Evolutionary conservation across 2,888 invertebrate genomes (phyloP).

Genomic region (Pharmacophagus antenor): DNA sequence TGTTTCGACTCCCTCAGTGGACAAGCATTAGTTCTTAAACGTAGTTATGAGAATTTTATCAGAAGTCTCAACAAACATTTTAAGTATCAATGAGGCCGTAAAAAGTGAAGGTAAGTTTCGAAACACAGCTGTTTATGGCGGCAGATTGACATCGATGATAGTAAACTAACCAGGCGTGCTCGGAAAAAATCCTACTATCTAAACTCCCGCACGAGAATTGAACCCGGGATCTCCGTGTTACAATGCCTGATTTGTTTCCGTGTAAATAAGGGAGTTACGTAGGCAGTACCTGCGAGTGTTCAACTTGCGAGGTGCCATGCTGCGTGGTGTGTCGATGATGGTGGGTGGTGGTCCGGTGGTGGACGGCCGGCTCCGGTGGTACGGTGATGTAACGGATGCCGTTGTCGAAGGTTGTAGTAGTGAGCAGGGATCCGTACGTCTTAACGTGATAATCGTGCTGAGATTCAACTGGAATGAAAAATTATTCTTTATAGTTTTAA

Average conservation of each 20-base stretch:
- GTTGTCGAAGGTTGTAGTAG: constrained; percentile 68
- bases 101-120: too few species aligned
- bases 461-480: constrained; percentile 86
- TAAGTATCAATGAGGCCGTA: too few species aligned
- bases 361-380: constrained; percentile 60
- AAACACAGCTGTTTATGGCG: too few species aligned
- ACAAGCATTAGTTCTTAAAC: too few species aligned
- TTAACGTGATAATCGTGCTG: constrained; percentile 91
- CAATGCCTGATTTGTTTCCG: not conserved
- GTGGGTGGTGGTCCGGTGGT: constrained; percentile 69
- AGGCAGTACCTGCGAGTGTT: constrained; percentile 38
- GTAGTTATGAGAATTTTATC: too few species aligned
- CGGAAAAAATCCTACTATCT: too few species aligned
- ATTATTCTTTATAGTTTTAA: not conserved
- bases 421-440: constrained; percentile 67
- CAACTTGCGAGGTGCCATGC: constrained; percentile 38
- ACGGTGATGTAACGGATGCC: constrained; percentile 73
- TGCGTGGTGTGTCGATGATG: constrained; percentile 64
- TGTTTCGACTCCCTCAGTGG: too few species aligned
- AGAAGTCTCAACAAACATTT: too few species aligned
- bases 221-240: too few species aligned
- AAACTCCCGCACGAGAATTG: too few species aligned
- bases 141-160: too few species aligned
- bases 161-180: too few species aligned
- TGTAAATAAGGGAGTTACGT: not conserved